These are phyloP conservation scores for Yponomeuta evonymella DNA, from an alignment of 2,888 invertebrate genomes.

Conservation along the genomic window DNA sequence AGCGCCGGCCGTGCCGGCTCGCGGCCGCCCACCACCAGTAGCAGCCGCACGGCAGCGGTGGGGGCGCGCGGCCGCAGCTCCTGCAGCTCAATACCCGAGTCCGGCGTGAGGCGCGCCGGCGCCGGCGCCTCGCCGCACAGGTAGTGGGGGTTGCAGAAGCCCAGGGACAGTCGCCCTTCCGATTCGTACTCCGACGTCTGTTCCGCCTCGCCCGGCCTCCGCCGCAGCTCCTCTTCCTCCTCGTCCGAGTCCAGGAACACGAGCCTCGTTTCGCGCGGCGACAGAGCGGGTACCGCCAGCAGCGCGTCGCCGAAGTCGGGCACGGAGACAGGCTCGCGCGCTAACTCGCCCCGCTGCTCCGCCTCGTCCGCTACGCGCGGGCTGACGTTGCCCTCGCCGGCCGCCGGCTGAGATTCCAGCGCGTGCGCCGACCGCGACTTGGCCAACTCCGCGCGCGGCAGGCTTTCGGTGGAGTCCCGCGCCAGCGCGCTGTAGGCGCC, in stretches of 20 bases:
- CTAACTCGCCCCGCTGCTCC: conserved; percentile 47
- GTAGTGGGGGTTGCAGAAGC: conserved; percentile 87
- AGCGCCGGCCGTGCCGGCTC: conserved; percentile 86
- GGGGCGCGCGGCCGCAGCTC: conserved; percentile 44
- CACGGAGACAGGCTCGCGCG: conserved; percentile 83
- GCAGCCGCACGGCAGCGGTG: conserved; percentile 34
- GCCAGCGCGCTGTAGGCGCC: conserved; percentile 84
- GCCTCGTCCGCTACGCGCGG: conserved; percentile 42
- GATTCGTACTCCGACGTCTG: not conserved
- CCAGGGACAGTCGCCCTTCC: conserved; percentile 44
- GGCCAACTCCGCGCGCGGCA: conserved; percentile 54
- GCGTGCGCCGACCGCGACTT: conserved; percentile 77
- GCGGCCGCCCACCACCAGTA: conserved; percentile 83
- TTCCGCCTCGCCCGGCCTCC: conserved; percentile 19
- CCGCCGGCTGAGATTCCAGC: conserved; percentile 60
- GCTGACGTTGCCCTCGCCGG: conserved; percentile 36
- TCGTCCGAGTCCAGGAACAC: conserved; percentile 84
- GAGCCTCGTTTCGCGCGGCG: conserved; percentile 81
- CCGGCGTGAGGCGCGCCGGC: conserved; percentile 82
- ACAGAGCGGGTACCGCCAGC: conserved; percentile 77
- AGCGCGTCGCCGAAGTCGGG: conserved; percentile 82
- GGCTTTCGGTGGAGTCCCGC: conserved; percentile 81
- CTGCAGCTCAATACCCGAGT: conserved; percentile 74
- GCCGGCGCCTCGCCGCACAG: conserved; percentile 80
- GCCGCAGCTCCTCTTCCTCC: conserved; percentile 59